A percentile compares a stretch with the other conserved stretches of the same genome.
phyloP scores from a whole-genome alignment of 2,797 vertebrate genomes.

The Cetoscarus ocellatus region DNA sequence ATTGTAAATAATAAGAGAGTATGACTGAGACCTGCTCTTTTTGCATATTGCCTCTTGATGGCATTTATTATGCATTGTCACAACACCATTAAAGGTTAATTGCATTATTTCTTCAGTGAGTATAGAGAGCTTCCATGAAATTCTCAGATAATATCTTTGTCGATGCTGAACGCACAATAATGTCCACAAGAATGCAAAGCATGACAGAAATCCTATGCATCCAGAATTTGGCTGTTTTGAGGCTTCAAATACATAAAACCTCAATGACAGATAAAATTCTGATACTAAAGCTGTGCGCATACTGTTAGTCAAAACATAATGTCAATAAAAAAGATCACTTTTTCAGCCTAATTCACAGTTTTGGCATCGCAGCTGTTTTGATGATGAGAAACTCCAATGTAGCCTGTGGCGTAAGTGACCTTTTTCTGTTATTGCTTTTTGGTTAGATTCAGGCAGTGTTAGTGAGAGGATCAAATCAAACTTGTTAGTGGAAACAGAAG shows the following conservation, averaged over 20 bases:
- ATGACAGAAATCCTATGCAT: conserved; percentile 25
- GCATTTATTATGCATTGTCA: too few relatives aligned
- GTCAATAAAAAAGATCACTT: conserved; percentile 65
- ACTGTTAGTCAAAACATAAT: conserved; percentile 38
- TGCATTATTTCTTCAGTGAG: not conserved
- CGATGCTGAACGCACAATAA: not conserved
- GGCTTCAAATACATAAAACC: conserved; percentile 24
- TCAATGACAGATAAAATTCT: conserved; percentile 18
- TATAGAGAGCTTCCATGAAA: conserved; percentile 9
- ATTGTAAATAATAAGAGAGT: too few relatives aligned
- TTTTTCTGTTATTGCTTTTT: conserved; percentile 45
- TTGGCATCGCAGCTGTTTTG: not conserved
- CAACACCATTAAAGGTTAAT: too few relatives aligned
- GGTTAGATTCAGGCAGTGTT: conserved; percentile 55
- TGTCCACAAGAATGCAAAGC: conserved; percentile 74
- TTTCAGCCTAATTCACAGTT: not conserved
- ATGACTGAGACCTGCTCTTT: too few relatives aligned
- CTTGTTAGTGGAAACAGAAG: conserved; percentile 61
- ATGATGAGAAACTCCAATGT: conserved; percentile 5
- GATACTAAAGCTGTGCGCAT: conserved; percentile 69
- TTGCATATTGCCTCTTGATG: too few relatives aligned
- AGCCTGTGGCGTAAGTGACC: conserved; percentile 68
- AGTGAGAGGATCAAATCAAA: conserved; percentile 63
- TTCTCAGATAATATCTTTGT: conserved; percentile 24
- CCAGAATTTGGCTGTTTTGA: conserved; percentile 26